Percentiles rank a stretch among this genome's conserved stretches.
These are phyloP conservation scores for Loxodonta africana DNA, from an alignment of 2,113 vertebrate genomes.

Conservation along the genomic window DNA sequence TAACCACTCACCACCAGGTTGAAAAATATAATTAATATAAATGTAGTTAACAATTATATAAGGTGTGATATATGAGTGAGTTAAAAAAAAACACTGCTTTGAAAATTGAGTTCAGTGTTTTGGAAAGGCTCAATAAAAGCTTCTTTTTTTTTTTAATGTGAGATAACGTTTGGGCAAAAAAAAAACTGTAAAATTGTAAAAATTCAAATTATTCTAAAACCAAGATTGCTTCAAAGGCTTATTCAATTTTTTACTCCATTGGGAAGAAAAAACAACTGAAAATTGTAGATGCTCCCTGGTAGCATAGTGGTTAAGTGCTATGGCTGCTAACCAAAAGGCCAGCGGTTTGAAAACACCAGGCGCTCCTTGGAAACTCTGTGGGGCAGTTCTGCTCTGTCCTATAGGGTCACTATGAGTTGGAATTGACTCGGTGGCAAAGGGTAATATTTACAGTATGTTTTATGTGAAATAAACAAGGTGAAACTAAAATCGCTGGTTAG, in stretches of 20 bases:
- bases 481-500: neutral
- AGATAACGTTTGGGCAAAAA: neutral
- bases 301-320: too few relatives aligned
- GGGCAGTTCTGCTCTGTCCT: too few relatives aligned
- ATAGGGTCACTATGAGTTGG: too few relatives aligned
- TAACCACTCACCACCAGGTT: too few relatives aligned
- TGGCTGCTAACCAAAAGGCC: too few relatives aligned
- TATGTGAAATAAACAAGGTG: neutral
- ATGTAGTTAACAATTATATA: neutral
- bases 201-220: neutral
- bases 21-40: too few relatives aligned
- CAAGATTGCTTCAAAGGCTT: neutral
- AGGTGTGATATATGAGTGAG: neutral
- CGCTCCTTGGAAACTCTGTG: too few relatives aligned
- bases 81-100: neutral
- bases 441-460: neutral
- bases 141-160: neutral
- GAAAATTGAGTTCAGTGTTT: neutral
- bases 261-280: neutral
- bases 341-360: too few relatives aligned
- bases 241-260: neutral
- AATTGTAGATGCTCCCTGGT: neutral
- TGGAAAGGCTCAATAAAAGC: neutral
- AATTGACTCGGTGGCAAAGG: too few relatives aligned
- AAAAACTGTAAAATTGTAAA: neutral